Base-by-base conservation (phyloP, 2,888 invertebrate genomes). In the Lepidochrysops patricia region DNA sequence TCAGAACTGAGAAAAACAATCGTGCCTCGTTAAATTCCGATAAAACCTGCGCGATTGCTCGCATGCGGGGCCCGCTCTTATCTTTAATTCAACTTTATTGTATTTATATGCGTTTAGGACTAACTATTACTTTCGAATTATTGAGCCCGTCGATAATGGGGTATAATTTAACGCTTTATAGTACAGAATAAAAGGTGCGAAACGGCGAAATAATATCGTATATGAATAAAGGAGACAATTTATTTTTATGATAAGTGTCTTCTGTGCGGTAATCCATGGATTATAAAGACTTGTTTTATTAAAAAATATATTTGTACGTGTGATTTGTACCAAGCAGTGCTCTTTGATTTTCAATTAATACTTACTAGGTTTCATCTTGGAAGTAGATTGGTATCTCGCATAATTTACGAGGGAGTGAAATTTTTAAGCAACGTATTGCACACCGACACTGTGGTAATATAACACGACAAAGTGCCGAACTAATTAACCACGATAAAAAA, bases 1-100 rank as follows among this genome's bases (percentile, higher is more conserved):
- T 86, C 85, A 85, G 82, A 87, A 85, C 82, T 84, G 77, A 81
- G 85, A 87, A 87, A 87, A 88, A 88, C 86, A 87, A 87, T 86
- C 84, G 86, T 86, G 85, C 72, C 83, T 88, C 84, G 85, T 88
- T 88, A 87, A 86, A 82, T 76, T 82, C 79, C 76, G 86, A 85
- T 86, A 84, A 80, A 77, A 72, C 75, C 73, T 74, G 70, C 71
- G 73, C 80, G 83, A 86, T 87, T 84, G 77, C 75, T 72, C 72
- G 76, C 77, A 77, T 80, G 66, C 64, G 61, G 64, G 63, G 63
- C 54, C 57, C 57, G 57, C 37, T 73, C 75, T 75, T 75, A 75
- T 77, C 73, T 75, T 56, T 63, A 60, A 61, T 65, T 64, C 64
- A 64, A 65, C 64, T 68, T 67, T 68, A 68, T 68, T 67, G 65